phyloP scores from a whole-genome alignment of 1,140 invertebrate species.

The Thaumatotibia leucotreta region DNA sequence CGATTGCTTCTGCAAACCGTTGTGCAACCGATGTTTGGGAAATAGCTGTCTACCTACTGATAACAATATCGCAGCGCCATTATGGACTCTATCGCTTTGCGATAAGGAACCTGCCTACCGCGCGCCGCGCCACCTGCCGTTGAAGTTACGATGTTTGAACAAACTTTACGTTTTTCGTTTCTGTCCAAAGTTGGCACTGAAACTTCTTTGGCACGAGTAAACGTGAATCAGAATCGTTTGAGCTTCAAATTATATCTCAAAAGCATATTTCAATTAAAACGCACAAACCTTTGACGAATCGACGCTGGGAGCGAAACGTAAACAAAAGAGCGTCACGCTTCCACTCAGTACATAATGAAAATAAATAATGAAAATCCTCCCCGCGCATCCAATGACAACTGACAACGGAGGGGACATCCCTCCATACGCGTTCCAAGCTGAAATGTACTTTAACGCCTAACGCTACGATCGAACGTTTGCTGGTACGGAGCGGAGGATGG shows the following conservation, averaged over 20 bases:
- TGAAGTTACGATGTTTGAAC: constrained; percentile 2
- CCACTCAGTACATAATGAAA: constrained; percentile 44
- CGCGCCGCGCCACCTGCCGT: neutral
- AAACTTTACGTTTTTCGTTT: constrained; percentile 1
- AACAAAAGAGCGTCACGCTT: constrained; percentile 18
- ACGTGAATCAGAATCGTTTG: neutral
- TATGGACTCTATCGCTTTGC: neutral
- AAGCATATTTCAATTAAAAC: neutral
- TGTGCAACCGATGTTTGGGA: constrained; percentile 47
- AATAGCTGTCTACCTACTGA: constrained; percentile 31
- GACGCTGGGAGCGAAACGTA: neutral
- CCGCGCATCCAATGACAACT: constrained; percentile 73
- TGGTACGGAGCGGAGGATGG: constrained; percentile 50
- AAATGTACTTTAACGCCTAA: constrained; percentile 34
- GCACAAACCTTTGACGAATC: neutral
- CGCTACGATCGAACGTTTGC: constrained; percentile 23
- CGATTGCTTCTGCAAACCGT: constrained; percentile 37
- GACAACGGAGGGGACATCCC: constrained; percentile 70
- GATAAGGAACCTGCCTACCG: neutral
- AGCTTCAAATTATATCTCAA: neutral
- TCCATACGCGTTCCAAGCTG: constrained; percentile 30
- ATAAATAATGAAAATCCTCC: constrained; percentile 67
- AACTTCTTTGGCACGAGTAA: neutral
- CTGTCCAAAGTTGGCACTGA: neutral
- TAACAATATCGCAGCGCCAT: constrained; percentile 21